A percentile compares a stretch with the other conserved stretches of the same genome.
These are phyloP conservation scores for Sarotherodon lohbergeri DNA, from an alignment of 2,113 vertebrate genomes.

Conservation along the genomic window DNA sequence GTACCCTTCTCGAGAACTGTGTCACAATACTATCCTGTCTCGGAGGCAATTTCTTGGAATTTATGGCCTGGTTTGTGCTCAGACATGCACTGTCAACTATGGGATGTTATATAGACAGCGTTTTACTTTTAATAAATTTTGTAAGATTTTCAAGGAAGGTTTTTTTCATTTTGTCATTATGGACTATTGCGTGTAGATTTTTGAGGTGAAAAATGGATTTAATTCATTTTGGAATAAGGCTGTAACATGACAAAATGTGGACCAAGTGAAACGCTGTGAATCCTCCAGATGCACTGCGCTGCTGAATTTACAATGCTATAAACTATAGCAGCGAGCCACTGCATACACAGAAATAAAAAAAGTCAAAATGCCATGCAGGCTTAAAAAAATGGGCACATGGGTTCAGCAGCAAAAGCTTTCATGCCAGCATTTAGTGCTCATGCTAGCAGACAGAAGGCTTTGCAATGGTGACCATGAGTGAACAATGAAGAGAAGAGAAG, in stretches of 20 bases:
- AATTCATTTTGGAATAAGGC: not conserved
- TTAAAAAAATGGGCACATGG: not conserved
- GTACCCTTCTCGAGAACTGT: not conserved
- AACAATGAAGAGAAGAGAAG: not conserved
- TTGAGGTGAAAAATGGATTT: not conserved
- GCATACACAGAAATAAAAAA: not conserved
- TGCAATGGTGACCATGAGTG: slow-evolving; percentile 73
- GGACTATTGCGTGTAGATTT: not conserved
- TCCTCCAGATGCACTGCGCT: not conserved
- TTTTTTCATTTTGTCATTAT: not conserved
- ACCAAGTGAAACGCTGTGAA: not conserved
- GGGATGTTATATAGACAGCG: accelerated
- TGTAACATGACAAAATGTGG: not conserved
- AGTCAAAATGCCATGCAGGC: not conserved
- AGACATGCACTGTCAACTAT: not conserved
- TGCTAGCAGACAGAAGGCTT: slow-evolving; percentile 54
- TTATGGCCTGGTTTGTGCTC: not conserved
- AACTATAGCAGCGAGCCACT: not conserved
- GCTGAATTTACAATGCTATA: not conserved
- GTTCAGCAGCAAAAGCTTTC: slow-evolving; percentile 44
- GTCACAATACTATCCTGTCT: not conserved
- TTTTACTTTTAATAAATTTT: not conserved
- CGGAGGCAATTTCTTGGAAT: not conserved
- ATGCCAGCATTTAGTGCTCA: slow-evolving; percentile 47
- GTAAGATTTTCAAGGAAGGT: not conserved